Evolutionary conservation across 2,113 vertebrate species (phyloP).

Genomic region (Mesoclemmys tuberculata): DNA sequence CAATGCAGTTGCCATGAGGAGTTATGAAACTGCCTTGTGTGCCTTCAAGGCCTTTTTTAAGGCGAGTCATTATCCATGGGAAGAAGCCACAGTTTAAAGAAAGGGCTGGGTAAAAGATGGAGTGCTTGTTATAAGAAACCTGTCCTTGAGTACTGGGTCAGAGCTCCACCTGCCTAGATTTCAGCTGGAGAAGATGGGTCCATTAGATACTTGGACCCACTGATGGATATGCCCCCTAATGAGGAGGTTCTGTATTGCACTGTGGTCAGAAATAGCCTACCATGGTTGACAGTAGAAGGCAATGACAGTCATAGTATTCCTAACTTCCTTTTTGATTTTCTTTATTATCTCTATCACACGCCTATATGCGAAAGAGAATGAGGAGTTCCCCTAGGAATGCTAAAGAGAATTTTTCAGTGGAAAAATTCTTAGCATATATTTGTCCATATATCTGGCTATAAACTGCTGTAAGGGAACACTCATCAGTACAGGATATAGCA

Average conservation of each 20-base stretch:
- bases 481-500: neutral
- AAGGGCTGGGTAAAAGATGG: neutral
- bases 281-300: neutral
- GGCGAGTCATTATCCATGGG: neutral
- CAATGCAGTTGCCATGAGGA: neutral
- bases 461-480: neutral
- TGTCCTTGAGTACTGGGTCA: accelerated
- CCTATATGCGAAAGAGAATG: neutral
- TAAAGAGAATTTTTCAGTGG: neutral
- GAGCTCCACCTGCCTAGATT: neutral
- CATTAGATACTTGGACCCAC: neutral
- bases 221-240: neutral
- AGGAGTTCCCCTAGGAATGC: neutral
- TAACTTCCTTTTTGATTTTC: neutral
- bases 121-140: neutral
- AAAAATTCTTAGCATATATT: neutral
- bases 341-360: neutral
- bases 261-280: neutral
- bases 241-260: neutral
- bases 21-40: neutral
- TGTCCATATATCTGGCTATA: neutral
- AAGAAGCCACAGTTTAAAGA: neutral
- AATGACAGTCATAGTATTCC: neutral
- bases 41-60: neutral
- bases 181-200: accelerated